Evolutionary conservation across 2,113 vertebrate species (phyloP).

Genomic region (Pterocles orientalis): DNA sequence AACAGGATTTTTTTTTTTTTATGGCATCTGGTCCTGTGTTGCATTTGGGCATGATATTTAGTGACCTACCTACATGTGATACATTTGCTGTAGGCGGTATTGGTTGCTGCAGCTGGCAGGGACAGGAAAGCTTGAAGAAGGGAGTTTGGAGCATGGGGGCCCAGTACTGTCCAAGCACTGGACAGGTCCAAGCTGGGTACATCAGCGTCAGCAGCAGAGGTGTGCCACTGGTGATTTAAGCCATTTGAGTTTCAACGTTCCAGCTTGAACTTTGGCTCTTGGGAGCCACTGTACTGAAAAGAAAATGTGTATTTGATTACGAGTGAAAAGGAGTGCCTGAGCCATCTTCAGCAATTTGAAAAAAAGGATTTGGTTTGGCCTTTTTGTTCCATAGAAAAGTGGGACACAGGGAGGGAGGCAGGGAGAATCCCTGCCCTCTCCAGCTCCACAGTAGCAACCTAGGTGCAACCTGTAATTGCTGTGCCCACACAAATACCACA

Average conservation of each 20-base stretch:
- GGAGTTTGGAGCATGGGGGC: background rate
- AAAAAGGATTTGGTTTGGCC: background rate
- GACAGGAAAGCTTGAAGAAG: background rate
- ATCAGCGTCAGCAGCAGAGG: background rate
- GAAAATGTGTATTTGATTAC: constrained; percentile 30
- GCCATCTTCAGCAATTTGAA: background rate
- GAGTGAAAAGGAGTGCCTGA: background rate
- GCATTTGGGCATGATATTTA: constrained; percentile 44
- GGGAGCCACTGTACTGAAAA: background rate
- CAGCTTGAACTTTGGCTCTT: constrained; percentile 8
- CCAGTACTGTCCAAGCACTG: background rate
- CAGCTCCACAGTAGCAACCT: background rate
- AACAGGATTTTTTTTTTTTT: background rate
- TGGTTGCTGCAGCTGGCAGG: constrained; percentile 35
- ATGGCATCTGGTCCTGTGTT: constrained; percentile 47
- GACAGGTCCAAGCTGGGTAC: background rate
- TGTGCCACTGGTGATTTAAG: background rate
- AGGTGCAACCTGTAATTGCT: background rate
- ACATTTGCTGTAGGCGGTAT: constrained; percentile 19
- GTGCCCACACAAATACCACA: background rate
- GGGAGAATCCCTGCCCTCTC: background rate
- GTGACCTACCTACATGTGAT: constrained; percentile 49
- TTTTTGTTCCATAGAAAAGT: background rate
- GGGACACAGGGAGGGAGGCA: background rate
- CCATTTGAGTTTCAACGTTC: background rate